Conservation (phyloP, 2,888 invertebrate genomes). For the Lagria hirta region DNA sequence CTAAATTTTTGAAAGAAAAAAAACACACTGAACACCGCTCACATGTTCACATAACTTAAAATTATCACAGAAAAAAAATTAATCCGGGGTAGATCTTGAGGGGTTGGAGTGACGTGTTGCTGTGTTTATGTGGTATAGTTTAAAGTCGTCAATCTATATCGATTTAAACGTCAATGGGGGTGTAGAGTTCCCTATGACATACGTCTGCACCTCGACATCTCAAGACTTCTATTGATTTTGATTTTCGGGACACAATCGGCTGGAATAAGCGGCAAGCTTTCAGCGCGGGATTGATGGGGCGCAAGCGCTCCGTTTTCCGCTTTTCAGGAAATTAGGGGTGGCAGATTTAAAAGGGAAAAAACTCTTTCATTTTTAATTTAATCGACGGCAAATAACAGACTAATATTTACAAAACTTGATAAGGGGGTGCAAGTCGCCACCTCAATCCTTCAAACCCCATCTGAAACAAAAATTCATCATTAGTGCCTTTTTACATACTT, state of each 20-base stretch:
- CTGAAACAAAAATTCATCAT: too few species aligned
- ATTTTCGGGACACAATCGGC: slow-evolving; percentile 39
- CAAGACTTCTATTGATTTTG: slow-evolving; percentile 48
- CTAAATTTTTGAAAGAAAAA: not conserved
- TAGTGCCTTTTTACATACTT: too few species aligned
- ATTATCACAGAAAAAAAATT: not conserved
- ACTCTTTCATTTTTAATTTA: too few species aligned
- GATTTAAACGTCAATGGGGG: slow-evolving; percentile 25
- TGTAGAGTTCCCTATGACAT: slow-evolving; percentile 13
- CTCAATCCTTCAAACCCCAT: too few species aligned
- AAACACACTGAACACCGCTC: slow-evolving; percentile 4
- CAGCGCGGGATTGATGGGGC: slow-evolving; percentile 34
- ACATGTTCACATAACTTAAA: slow-evolving; percentile 9
- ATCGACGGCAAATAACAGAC: too few species aligned
- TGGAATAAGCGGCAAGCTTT: slow-evolving; percentile 33
- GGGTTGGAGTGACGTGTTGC: slow-evolving; percentile 8
- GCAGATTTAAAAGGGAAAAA: too few species aligned
- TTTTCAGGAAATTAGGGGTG: too few species aligned
- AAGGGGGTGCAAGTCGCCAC: too few species aligned
- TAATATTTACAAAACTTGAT: too few species aligned
- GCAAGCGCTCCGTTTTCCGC: too few species aligned
- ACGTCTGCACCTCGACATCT: slow-evolving; percentile 38
- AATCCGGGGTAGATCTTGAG: not conserved
- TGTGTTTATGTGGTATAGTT: slow-evolving; percentile 13
- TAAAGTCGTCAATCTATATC: slow-evolving; percentile 9